Percentiles rank a stretch among this genome's conserved stretches.
Conservation (phyloP, 2,113 vertebrate genomes). For the Theristicus caerulescens region DNA sequence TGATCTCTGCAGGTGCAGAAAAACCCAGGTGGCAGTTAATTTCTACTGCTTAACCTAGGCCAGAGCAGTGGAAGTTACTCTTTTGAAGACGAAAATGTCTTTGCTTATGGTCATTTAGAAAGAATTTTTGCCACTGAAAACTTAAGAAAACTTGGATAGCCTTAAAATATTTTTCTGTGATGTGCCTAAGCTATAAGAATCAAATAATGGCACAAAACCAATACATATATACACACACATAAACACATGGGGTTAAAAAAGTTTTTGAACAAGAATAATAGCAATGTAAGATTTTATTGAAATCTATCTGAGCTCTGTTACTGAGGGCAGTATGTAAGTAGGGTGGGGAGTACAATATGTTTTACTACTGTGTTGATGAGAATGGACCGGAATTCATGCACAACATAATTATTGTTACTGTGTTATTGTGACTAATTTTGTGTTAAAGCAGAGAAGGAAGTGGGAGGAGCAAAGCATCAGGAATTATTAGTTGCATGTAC, state of each 20-base stretch:
- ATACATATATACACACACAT: too few species aligned
- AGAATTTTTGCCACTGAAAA: neutral
- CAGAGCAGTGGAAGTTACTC: neutral
- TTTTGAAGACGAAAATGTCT: neutral
- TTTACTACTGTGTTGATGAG: neutral
- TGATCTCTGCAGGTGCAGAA: neutral
- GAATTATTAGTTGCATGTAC: neutral
- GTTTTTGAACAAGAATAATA: neutral
- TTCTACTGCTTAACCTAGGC: neutral
- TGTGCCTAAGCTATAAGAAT: neutral
- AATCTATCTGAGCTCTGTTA: neutral
- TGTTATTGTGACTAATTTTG: neutral
- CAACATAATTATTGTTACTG: neutral
- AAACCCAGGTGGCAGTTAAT: neutral
- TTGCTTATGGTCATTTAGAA: neutral
- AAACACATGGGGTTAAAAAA: neutral
- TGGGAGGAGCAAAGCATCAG: neutral
- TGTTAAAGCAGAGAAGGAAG: constrained; percentile 9
- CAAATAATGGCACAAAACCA: neutral
- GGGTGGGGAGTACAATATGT: neutral
- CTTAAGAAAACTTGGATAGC: neutral
- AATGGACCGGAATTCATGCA: neutral
- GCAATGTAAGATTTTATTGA: neutral
- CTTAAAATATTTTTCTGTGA: neutral
- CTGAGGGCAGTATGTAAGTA: neutral